Conservation (phyloP, 2,888 invertebrate species). For the Diploptera punctata region DNA sequence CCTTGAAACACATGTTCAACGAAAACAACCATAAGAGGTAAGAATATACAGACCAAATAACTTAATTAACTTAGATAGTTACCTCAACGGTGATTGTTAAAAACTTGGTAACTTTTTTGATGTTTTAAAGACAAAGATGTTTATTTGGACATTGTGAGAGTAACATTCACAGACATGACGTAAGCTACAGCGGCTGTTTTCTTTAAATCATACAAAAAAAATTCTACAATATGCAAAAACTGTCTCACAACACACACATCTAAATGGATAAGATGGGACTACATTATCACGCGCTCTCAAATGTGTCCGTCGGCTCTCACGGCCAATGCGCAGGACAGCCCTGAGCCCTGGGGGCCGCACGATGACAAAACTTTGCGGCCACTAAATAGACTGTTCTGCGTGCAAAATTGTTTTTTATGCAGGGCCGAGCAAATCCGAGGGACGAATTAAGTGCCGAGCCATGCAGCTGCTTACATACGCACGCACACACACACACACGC, state of each 20-base stretch:
- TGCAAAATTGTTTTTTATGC: not conserved
- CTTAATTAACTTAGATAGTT: too few relatives aligned
- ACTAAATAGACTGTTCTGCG: constrained; percentile 35
- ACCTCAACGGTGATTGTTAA: too few relatives aligned
- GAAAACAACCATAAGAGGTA: too few relatives aligned
- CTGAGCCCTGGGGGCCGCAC: constrained; percentile 30
- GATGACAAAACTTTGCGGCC: constrained; percentile 13
- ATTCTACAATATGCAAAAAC: constrained; percentile 40
- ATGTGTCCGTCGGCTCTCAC: not conserved
- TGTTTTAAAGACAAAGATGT: constrained; percentile 41
- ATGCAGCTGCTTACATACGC: not conserved
- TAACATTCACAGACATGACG: constrained; percentile 41
- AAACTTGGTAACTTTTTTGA: too few relatives aligned
- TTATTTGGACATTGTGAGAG: constrained; percentile 42
- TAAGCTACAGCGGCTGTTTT: constrained; percentile 41
- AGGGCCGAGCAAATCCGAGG: not conserved
- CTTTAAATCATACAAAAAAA: constrained; percentile 40
- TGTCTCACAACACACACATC: not conserved
- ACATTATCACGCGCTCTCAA: not conserved
- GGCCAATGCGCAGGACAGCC: constrained; percentile 30
- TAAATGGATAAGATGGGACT: not conserved
- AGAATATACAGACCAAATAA: too few relatives aligned
- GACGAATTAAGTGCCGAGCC: not conserved
- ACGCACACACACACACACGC: not conserved
- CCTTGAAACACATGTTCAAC: too few relatives aligned